Percentiles rank a stretch among this genome's conserved stretches.
These are phyloP conservation scores for Chrysocyon brachyurus DNA, from an alignment of 2,797 vertebrate species.

Conservation along the genomic window DNA sequence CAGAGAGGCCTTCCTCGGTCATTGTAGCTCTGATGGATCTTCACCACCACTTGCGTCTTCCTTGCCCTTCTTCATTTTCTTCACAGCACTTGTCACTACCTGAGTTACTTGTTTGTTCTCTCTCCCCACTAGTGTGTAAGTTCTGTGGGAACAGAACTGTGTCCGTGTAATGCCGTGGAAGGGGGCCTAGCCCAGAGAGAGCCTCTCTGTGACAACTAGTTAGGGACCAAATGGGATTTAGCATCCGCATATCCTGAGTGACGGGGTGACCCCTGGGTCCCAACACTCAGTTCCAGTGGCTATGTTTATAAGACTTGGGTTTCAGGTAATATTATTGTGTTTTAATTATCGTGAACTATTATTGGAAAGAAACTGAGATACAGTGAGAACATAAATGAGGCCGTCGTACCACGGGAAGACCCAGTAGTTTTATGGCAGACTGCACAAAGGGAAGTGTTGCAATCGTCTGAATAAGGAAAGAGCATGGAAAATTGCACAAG, in stretches of 20 bases:
- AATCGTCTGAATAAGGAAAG: neutral
- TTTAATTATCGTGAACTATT: neutral
- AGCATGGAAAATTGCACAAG: neutral
- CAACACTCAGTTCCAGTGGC: neutral
- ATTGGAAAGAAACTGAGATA: neutral
- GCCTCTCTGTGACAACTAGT: neutral
- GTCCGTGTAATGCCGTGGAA: neutral
- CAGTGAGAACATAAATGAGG: neutral
- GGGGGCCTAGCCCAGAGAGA: neutral
- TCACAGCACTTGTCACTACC: rapidly evolving
- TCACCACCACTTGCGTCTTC: neutral
- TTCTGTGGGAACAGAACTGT: neutral
- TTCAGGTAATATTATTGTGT: neutral
- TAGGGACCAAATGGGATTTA: neutral
- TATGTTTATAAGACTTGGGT: neutral
- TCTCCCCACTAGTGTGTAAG: neutral
- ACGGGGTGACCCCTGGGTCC: neutral
- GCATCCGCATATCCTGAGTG: neutral
- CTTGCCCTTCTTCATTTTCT: neutral
- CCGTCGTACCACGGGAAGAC: neutral
- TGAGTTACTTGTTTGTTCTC: neutral
- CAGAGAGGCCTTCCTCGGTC: neutral
- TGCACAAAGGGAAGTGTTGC: neutral
- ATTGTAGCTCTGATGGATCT: neutral
- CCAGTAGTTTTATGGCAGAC: neutral